Percentiles rank a stretch among this genome's conserved stretches.
Conservation (phyloP, 2,888 invertebrate genomes). For the Lamellibrachia satsuma region DNA sequence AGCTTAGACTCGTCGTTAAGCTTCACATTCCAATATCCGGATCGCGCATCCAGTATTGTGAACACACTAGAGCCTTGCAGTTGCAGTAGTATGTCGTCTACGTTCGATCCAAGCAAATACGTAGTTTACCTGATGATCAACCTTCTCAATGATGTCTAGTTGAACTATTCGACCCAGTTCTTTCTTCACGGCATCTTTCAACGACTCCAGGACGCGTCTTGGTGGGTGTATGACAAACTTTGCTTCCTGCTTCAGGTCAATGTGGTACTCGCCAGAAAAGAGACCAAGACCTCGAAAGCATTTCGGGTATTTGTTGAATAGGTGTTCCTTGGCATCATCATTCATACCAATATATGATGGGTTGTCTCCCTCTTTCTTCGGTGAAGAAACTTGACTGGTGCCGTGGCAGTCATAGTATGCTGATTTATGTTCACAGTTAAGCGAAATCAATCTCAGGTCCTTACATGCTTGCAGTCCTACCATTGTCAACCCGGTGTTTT, state of each 20-base stretch:
- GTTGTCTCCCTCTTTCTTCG: not conserved
- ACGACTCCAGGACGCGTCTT: not conserved
- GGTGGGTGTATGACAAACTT: not conserved
- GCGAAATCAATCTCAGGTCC: no score
- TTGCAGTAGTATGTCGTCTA: constrained; percentile 18
- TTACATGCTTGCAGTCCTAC: no score
- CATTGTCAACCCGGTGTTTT: no score
- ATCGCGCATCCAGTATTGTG: not conserved
- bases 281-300: not conserved
- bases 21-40: constrained; percentile 17
- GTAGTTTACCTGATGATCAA: not conserved
- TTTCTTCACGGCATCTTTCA: not conserved
- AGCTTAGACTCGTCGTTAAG: not conserved
- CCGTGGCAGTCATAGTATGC: no score
- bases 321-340: not conserved
- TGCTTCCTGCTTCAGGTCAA: not conserved
- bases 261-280: not conserved
- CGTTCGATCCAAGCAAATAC: not conserved
- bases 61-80: constrained; percentile 17
- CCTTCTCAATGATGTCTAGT: not conserved
- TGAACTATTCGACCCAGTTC: not conserved
- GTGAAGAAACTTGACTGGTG: not conserved
- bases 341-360: not conserved
- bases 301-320: not conserved
- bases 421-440: no score